Percentiles rank a stretch among this genome's conserved stretches.
phyloP scores from a whole-genome alignment of 2,797 vertebrate genomes.

The Enoplosus armatus region DNA sequence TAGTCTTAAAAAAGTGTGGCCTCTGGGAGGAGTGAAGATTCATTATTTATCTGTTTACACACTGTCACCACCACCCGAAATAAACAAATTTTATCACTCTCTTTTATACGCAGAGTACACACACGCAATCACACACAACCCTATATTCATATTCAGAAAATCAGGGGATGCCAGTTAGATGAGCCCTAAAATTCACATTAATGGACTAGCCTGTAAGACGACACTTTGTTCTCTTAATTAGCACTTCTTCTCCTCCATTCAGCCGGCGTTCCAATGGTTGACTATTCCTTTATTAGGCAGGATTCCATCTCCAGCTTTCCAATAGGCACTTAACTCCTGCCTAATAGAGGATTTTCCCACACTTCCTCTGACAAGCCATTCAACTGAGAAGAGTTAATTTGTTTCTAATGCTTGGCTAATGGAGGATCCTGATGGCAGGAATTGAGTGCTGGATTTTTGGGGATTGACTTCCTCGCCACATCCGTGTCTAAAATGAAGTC shows the following conservation, averaged over 20 bases:
- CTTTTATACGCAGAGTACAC: constrained; percentile 46
- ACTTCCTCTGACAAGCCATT: constrained; percentile 85
- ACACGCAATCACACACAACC: constrained; percentile 46
- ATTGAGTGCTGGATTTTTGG: constrained; percentile 76
- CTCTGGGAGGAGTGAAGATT: constrained; percentile 66
- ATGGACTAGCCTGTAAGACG: constrained; percentile 79
- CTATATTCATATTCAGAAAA: constrained; percentile 61
- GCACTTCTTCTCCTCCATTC: constrained; percentile 83
- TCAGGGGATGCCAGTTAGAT: constrained; percentile 57
- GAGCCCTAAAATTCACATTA: constrained; percentile 77
- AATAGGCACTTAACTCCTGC: constrained; percentile 86
- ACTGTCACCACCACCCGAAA: constrained; percentile 64
- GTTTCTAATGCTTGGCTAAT: constrained; percentile 87
- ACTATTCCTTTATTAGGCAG: constrained; percentile 86
- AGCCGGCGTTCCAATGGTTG: constrained; percentile 83
- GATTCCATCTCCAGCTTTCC: constrained; percentile 85
- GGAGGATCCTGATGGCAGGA: constrained; percentile 81
- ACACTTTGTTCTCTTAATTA: constrained; percentile 87
- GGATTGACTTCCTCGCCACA: constrained; percentile 72
- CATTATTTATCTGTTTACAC: constrained; percentile 82
- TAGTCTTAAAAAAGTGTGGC: constrained; percentile 58
- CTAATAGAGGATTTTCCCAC: constrained; percentile 88
- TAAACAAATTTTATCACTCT: constrained; percentile 59
- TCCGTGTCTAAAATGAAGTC: constrained; percentile 67
- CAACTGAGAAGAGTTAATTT: constrained; percentile 87